Base-by-base conservation (phyloP, 1,140 invertebrate species). In the Pseudoatta argentina region DNA sequence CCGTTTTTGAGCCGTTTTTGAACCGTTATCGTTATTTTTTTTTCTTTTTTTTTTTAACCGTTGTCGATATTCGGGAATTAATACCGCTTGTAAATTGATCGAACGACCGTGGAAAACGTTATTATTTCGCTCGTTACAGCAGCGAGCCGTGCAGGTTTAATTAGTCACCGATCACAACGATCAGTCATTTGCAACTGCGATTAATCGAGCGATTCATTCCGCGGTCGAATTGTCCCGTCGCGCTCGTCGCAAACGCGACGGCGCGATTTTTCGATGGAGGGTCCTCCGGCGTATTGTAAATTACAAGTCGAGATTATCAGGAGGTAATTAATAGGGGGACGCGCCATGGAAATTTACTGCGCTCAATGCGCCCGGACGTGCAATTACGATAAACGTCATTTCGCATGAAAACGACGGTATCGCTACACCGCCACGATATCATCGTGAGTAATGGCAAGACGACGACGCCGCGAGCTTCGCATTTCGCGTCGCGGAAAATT, bases 311-410 rank as follows among this genome's bases (percentile, higher is more conserved):
- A 83, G 79, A 75, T 83, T 73, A 83, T 83, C 79, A 83, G 79
- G 51, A 27, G 69, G 79, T 83, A 83, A 83, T 83, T 83, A 83
- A 83, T 83, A 83, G 79, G 48, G 69, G 57, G 10, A 18, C 61
- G 83, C 39, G 30, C 51, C 53, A 30, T 21, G 78, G 69, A 61
- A 83, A 83, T 83, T 83, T 75, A 83, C 39, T 75, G 55, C 79
- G 79, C n/a, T 83, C 79, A 75, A 83, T 82, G 79, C 79, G 55
- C 53, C 79, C 55, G 79, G 79, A 83, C 79, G 79, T 69, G 69
- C 71, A 83, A 83, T 83, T 83, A 83, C 69, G 79, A 83, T 83
- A 83, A 83, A 83, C 79, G 79, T 83, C 79, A 83, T 83, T 83
- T 83, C 55, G 79, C 69, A 75, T 83, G 79, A 83, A 83, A 73